Evolutionary conservation across 2,888 invertebrate species (phyloP).

Genomic region (Idaea aversata): DNA sequence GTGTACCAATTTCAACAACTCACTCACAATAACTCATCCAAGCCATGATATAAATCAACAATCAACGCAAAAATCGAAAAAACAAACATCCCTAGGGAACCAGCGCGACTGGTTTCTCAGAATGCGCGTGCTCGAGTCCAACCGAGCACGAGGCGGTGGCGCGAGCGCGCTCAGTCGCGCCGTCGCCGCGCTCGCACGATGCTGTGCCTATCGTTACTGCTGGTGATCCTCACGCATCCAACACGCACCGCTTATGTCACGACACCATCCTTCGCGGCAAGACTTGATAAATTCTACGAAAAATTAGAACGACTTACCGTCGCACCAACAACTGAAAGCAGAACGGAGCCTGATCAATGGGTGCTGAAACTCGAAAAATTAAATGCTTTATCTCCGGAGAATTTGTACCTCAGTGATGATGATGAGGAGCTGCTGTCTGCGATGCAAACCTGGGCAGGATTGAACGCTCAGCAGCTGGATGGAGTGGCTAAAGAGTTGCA

Average conservation of each 20-base stretch:
- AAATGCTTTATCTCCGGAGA: conserved; percentile 52
- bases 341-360: conserved; percentile 39
- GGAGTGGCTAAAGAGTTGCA: conserved; percentile 60
- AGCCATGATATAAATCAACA: neutral
- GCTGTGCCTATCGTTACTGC: conserved; percentile 52
- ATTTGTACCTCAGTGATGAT: conserved; percentile 48
- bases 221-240: conserved; percentile 50
- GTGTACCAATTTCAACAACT: neutral
- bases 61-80: neutral
- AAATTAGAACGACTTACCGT: conserved; percentile 58
- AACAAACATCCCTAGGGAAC: conserved; percentile 1
- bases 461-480: conserved; percentile 57
- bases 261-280: conserved; percentile 53
- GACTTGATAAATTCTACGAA: conserved; percentile 56
- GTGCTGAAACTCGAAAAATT: conserved; percentile 59
- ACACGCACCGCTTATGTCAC: conserved; percentile 58
- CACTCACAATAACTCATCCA: neutral
- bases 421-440: conserved; percentile 61
- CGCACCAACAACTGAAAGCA: conserved; percentile 35
- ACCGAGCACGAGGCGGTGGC: conserved; percentile 12
- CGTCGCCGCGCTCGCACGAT: conserved; percentile 53
- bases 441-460: conserved; percentile 58
- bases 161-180: conserved; percentile 42
- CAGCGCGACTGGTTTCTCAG: conserved; percentile 3
- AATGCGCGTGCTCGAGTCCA: conserved; percentile 3